phyloP scores from a whole-genome alignment of 2,797 vertebrate species.

The Acanthiza pusilla region DNA sequence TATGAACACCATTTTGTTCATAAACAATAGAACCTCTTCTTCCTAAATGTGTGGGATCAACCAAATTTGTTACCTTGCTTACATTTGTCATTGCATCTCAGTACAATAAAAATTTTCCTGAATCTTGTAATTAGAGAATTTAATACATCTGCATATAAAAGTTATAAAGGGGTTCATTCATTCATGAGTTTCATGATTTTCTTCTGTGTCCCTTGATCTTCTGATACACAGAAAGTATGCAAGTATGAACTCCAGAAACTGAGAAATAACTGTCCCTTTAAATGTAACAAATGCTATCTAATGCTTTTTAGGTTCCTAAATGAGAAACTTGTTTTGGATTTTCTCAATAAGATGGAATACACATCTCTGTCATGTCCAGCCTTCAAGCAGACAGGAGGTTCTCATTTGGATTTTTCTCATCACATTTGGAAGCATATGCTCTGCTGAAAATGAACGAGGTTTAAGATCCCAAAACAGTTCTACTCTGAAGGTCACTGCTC shows the following conservation, averaged over 20 bases:
- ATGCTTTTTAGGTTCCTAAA: neutral
- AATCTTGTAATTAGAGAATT: neutral
- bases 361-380: rapidly evolving
- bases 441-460: neutral
- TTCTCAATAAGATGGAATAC: neutral
- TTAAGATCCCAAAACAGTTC: neutral
- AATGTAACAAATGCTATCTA: too few species aligned
- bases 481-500: neutral
- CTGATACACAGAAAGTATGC: too few species aligned
- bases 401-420: neutral
- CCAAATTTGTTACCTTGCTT: neutral
- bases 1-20: rapidly evolving
- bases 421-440: neutral
- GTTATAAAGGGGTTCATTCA: too few species aligned
- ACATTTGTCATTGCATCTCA: neutral
- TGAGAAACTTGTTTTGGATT: neutral
- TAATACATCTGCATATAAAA: too few species aligned
- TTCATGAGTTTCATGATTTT: too few species aligned
- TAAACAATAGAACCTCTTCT: neutral
- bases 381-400: neutral
- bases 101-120: neutral
- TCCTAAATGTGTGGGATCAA: neutral
- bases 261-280: too few species aligned
- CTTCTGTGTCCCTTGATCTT: too few species aligned
- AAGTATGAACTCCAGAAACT: too few species aligned